Percentiles rank a stretch among this genome's conserved stretches.
phyloP scores from a whole-genome alignment of 2,888 invertebrate species.

The Cancer borealis region DNA sequence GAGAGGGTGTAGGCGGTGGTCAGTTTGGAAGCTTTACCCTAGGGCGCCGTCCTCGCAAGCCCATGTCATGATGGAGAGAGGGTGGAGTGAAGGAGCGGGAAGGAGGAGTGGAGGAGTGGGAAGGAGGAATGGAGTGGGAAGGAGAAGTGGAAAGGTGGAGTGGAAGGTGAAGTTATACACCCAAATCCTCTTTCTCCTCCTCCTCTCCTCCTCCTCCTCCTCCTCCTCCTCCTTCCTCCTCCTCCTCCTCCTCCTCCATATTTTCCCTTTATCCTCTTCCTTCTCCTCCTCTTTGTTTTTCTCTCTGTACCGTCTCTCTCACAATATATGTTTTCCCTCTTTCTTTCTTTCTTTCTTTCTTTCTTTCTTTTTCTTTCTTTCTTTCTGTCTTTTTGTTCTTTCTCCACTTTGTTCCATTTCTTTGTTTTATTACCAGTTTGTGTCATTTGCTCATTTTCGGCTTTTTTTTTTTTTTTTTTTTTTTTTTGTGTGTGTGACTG shows the following conservation, averaged over 20 bases:
- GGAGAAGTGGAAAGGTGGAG: too few relatives aligned
- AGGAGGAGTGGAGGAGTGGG: neutral
- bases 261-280: too few relatives aligned
- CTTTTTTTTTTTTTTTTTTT: neutral
- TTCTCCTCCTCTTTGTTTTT: too few relatives aligned
- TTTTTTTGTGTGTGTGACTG: too few relatives aligned
- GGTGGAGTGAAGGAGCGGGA: neutral
- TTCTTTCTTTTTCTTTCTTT: too few relatives aligned
- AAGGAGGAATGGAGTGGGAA: neutral
- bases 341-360: neutral
- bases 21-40: neutral
- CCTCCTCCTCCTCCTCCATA: too few relatives aligned
- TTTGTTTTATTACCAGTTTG: neutral
- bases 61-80: neutral
- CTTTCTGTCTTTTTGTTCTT: too few relatives aligned
- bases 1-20: neutral
- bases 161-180: neutral
- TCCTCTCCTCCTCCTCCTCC: neutral
- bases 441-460: neutral
- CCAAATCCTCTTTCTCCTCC: neutral
- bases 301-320: too few relatives aligned
- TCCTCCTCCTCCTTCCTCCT: neutral
- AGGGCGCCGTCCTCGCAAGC: neutral
- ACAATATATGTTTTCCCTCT: neutral
- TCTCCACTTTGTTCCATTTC: too few relatives aligned